A percentile compares a stretch with the other conserved stretches of the same genome.
phyloP scores from a whole-genome alignment of 2,797 vertebrate species.

The Ciconia nigra region DNA sequence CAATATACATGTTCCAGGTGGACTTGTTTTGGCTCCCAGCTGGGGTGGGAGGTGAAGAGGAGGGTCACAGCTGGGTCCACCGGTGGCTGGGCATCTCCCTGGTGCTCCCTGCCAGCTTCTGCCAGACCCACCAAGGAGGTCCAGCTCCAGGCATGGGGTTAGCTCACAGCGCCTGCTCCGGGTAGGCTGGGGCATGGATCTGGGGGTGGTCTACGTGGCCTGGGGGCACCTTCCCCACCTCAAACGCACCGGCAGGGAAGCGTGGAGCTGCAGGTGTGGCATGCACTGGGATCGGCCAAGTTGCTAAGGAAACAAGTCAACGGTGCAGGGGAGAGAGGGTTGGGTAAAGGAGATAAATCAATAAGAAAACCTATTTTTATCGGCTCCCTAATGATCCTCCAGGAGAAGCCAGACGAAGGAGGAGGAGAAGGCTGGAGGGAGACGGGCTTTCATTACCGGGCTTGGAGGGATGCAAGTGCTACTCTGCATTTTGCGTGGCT shows the following conservation, averaged over 20 bases:
- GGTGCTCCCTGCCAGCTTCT: not conserved
- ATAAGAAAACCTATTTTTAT: constrained; percentile 79
- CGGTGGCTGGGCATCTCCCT: not conserved
- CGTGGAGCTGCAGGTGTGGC: constrained; percentile 53
- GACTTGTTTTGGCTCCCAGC: not conserved
- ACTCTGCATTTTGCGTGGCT: not conserved
- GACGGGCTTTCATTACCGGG: constrained; percentile 16
- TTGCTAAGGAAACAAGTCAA: constrained; percentile 79
- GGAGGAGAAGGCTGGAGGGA: constrained; percentile 32
- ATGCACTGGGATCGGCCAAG: constrained; percentile 44
- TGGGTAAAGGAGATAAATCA: constrained; percentile 78
- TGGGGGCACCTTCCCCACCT: not conserved
- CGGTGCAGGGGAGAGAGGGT: constrained; percentile 60
- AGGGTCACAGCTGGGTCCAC: not conserved
- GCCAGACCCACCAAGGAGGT: not conserved
- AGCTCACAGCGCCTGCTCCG: not conserved
- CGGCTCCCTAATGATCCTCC: constrained; percentile 74
- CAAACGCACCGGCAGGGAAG: not conserved
- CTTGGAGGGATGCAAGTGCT: not conserved
- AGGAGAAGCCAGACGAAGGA: constrained; percentile 50
- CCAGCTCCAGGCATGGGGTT: not conserved
- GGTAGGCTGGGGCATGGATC: not conserved
- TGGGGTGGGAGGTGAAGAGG: not conserved
- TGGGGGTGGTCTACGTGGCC: not conserved
- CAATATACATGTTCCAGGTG: not conserved